These are phyloP conservation scores for Conus ventricosus DNA, from an alignment of 1,140 invertebrate genomes.

Conservation along the genomic window DNA sequence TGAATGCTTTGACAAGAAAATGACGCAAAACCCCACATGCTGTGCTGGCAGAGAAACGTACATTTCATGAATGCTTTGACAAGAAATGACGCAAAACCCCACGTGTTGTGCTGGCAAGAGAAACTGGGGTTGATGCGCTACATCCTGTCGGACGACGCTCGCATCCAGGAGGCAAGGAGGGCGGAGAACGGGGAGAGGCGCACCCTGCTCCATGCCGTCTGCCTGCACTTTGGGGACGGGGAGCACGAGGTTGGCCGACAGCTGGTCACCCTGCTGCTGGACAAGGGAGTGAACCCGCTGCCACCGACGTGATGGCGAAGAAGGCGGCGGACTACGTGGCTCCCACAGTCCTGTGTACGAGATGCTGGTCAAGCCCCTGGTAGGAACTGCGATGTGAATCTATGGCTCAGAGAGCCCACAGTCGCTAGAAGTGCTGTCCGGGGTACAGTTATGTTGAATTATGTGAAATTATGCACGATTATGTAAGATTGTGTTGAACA, in stretches of 20 bases:
- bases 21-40: too few relatives aligned
- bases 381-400: neutral
- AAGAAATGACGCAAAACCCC: too few relatives aligned
- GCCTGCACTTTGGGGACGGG: slow-evolving; percentile 28
- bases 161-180: neutral
- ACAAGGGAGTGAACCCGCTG: slow-evolving; percentile 32
- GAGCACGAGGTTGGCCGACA: slow-evolving; percentile 18
- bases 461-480: too few relatives aligned
- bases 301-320: slow-evolving; percentile 35
- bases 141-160: slow-evolving; percentile 13
- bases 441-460: too few relatives aligned
- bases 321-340: slow-evolving; percentile 44
- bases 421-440: too few relatives aligned
- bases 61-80: too few relatives aligned
- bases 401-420: neutral
- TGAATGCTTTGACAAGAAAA: too few relatives aligned
- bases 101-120: slow-evolving; percentile 2
- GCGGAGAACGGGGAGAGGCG: slow-evolving; percentile 20
- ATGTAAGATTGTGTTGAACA: too few relatives aligned
- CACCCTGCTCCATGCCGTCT: slow-evolving; percentile 26
- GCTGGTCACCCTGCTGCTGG: slow-evolving; percentile 27
- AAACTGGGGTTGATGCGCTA: slow-evolving; percentile 24
- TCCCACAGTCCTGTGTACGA: slow-evolving; percentile 15
- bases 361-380: slow-evolving; percentile 9
- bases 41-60: too few relatives aligned